Conservation (phyloP, 2,797 vertebrate genomes). For the Siniperca obscura region DNA sequence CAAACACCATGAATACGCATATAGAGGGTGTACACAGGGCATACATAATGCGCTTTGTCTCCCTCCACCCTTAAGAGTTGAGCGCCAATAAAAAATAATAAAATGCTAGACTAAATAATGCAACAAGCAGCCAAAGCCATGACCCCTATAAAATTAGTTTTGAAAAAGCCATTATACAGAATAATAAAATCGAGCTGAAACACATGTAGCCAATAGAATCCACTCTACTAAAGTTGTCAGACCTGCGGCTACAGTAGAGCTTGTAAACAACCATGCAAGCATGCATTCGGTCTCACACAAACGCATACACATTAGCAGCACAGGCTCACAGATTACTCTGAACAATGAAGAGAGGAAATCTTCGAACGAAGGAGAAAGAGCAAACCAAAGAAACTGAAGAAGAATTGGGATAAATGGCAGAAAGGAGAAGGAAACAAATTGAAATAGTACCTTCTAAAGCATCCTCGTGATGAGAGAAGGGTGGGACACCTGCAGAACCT, state of each 20-base stretch:
- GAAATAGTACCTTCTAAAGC: constrained; percentile 76
- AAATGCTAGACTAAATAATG: constrained; percentile 62
- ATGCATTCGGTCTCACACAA: constrained; percentile 55
- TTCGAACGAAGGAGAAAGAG: constrained; percentile 21
- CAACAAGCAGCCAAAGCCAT: constrained; percentile 60
- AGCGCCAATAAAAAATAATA: constrained; percentile 56
- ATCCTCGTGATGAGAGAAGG: constrained; percentile 76
- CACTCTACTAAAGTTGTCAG: constrained; percentile 73
- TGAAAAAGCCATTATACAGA: constrained; percentile 27
- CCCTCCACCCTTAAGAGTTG: constrained; percentile 62
- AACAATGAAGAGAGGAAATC: constrained; percentile 51
- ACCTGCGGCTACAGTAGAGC: constrained; percentile 60
- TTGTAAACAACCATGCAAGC: constrained; percentile 75
- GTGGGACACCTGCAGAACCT: constrained; percentile 85
- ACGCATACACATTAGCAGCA: constrained; percentile 52
- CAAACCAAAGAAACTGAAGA: constrained; percentile 32
- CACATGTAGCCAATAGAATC: constrained; percentile 48
- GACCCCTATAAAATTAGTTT: constrained; percentile 51
- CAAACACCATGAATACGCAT: constrained; percentile 62
- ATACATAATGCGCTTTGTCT: constrained; percentile 68
- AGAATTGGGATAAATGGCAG: constrained; percentile 23
- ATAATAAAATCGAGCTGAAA: constrained; percentile 38
- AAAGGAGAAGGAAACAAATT: constrained; percentile 33
- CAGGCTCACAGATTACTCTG: constrained; percentile 58
- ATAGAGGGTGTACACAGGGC: constrained; percentile 53